Percentiles rank a stretch among this genome's conserved stretches.
Evolutionary conservation across 2,888 invertebrate species (phyloP).

Genomic region (Synergus gifuensis): DNA sequence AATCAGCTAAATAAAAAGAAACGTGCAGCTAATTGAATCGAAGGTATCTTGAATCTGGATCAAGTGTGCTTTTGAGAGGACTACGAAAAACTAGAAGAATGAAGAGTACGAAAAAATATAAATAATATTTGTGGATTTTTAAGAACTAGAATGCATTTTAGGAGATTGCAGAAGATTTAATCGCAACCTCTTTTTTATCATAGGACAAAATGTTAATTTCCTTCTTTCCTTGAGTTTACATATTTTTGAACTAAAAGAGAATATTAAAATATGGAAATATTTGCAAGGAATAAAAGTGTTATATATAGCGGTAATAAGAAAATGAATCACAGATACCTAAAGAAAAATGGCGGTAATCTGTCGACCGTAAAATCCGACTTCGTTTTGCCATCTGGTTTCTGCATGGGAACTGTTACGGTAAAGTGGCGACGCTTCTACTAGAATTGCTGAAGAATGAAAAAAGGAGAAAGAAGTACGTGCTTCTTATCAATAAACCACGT

Average conservation of each 20-base stretch:
- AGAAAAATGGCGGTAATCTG: not conserved
- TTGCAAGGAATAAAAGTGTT: not conserved
- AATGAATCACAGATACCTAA: not conserved
- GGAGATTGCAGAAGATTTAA: too few species aligned
- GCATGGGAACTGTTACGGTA: slow-evolving; percentile 1
- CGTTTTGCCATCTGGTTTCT: slow-evolving; percentile 13
- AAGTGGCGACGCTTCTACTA: slow-evolving; percentile 10
- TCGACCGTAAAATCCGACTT: not conserved
- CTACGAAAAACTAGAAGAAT: not conserved
- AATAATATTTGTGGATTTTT: too few species aligned
- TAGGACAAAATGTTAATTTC: not conserved
- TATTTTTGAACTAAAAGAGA: not conserved
- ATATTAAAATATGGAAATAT: not conserved
- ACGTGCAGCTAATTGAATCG: slow-evolving; percentile 16
- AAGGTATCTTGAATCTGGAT: slow-evolving; percentile 11
- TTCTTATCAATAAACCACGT: slow-evolving; percentile 36
- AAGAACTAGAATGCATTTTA: too few species aligned
- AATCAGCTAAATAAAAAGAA: slow-evolving; percentile 20
- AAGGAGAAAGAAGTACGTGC: slow-evolving; percentile 14
- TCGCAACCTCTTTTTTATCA: too few species aligned
- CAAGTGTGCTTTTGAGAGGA: not conserved
- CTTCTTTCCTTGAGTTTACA: not conserved
- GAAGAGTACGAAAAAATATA: too few species aligned
- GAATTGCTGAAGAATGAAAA: slow-evolving; percentile 17
- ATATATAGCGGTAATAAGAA: not conserved